Base-by-base conservation (phyloP, 2,113 vertebrate species). In the Scatophagus argus region DNA sequence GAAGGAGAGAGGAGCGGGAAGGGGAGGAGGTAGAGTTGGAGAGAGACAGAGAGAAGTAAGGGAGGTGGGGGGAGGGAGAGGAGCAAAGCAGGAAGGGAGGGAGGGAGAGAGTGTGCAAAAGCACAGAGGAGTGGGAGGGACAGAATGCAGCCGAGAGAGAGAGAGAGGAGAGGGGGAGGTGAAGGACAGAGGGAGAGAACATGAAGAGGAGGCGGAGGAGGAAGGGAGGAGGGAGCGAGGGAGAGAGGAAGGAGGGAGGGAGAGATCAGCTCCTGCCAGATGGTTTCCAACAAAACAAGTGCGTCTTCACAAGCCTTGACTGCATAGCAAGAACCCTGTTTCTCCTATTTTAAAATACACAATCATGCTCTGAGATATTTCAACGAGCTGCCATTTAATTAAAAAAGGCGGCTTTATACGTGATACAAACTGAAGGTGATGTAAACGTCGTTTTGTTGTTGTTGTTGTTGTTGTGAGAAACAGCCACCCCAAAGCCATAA, bases 251-350 rank as follows among this genome's bases (percentile, higher is more conserved):
- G 66, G 72, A 78, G 61, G 77, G 83, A 87, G 87, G 79, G 81
- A 87, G 87, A 86, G 85, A 91, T 93, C 88, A 92, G 90, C 87
- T 91, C 81, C 81, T 88, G 88, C 89, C 93, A 92, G 93, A 94
- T 94, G 92, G 93, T 89, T 91, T 92, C 89, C 82, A 92, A 92
- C 90, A 89, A 89, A 91, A 93, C 91, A 91, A 92, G 90, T 91
- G 88, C 47, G 79, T 88, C 82, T 87, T 82, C 86, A 79, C 74
- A 86, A 87, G 79, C 85, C 52, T 44, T 59, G 79, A 72, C 69
- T 78, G 58, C 68, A 68, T 0, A 67, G 27, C 29, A 41, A 59
- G 11, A 82, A 34, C 55, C 27, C 72, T 31, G 34, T 11, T 76
- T 65, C 32, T 62, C 39, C 27, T 5, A 44, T 47, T n/a, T n/a